phyloP scores from a whole-genome alignment of 2,888 invertebrate genomes.

The Spodoptera picta region DNA sequence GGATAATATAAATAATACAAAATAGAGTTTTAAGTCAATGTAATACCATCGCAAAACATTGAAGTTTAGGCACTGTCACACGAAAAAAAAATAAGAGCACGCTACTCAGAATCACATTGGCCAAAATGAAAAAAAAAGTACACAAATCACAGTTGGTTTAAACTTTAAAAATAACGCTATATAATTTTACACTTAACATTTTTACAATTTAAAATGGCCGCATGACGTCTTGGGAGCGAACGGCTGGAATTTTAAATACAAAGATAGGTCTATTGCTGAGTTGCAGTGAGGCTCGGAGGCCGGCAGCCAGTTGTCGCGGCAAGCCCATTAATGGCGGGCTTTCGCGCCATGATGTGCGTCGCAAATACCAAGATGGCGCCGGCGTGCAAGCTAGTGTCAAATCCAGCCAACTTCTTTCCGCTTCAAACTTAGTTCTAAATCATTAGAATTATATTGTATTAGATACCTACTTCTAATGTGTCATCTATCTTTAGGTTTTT shows the following conservation, averaged over 20 bases:
- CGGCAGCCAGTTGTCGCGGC: constrained; percentile 69
- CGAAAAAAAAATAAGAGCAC: constrained; percentile 36
- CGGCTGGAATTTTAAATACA: constrained; percentile 68
- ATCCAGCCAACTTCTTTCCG: constrained; percentile 69
- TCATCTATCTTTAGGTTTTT: too few species aligned
- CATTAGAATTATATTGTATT: neutral
- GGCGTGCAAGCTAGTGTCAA: constrained; percentile 71
- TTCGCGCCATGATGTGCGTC: constrained; percentile 81
- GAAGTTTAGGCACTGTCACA: constrained; percentile 27
- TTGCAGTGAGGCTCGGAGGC: constrained; percentile 71
- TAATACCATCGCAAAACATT: constrained; percentile 42
- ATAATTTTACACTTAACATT: constrained; percentile 30
- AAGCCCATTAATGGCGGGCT: constrained; percentile 67
- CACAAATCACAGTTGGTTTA: constrained; percentile 7
- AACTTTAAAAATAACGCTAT: constrained; percentile 21
- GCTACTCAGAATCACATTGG: constrained; percentile 23
- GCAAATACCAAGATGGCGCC: constrained; percentile 79
- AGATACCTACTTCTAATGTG: too few species aligned
- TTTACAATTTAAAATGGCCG: constrained; percentile 51
- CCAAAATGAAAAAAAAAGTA: constrained; percentile 32
- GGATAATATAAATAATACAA: neutral
- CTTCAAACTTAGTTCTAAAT: constrained; percentile 61
- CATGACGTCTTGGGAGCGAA: constrained; percentile 57
- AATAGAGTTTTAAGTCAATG: constrained; percentile 26
- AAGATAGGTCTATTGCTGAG: constrained; percentile 71